Base-by-base conservation (phyloP, 2,888 invertebrate genomes). In the Tiliacea aurago region DNA sequence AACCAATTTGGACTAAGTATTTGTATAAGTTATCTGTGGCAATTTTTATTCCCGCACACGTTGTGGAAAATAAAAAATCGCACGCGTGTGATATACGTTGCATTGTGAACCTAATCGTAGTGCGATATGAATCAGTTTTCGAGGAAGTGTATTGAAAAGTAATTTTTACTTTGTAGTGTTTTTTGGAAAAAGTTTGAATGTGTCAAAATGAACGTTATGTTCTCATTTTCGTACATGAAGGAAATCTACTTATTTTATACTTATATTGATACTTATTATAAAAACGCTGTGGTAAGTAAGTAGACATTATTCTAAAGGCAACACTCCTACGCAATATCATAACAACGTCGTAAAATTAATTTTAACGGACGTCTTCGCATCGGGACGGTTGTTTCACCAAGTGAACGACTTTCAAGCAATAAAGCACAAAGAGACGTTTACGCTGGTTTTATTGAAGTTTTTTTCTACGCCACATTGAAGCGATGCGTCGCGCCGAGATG, bases 351-450 rank as follows among this genome's bases (percentile, higher is more conserved):
- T 92, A 92, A 92, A 92, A 90, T 87, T 85, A 87, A 90, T 91
- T 92, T 90, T 90, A 89, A 90, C 86, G 89, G 86, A 91, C 90
- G 88, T 90, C 88, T 88, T 90, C 88, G 88, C 87, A 87, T 86
- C 83, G 87, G 87, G 86, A 88, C 87, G 89, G 88, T 88, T 90
- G 88, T 90, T 90, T 87, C 86, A 89, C 87, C 86, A 85, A 90
- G 85, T 84, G 90, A 93, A 93, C 91, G 91, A 89, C 92, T 94
- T 94, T 93, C 94, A 86, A 90, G 91, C 92, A 91, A 94, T 95
- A 94, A 95, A 94, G 91, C 93, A 91, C 90, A 87, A 84, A 87
- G 90, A 91, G 90, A 90, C 90, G 87, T 91, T 93, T 90, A 91
- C 86, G 89, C 82, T 86, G 89, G 84, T 92, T 93, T 94, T 93